These are phyloP conservation scores for Sphaerophoria taeniata DNA, from an alignment of 2,888 invertebrate species.

Conservation along the genomic window DNA sequence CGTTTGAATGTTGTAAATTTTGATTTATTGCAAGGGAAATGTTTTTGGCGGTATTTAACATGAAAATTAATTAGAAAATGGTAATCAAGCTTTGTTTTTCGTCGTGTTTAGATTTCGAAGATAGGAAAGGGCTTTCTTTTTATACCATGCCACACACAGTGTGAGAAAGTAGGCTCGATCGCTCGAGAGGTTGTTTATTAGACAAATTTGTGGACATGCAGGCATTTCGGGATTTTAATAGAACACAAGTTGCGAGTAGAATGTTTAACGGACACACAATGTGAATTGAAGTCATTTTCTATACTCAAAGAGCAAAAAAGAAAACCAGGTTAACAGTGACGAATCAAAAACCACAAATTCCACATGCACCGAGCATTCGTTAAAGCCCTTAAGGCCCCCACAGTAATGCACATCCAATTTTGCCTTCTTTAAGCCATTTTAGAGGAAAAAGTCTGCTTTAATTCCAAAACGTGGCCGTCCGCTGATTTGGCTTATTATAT, in stretches of 20 bases:
- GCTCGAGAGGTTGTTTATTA: too few species aligned
- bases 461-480: slow-evolving; percentile 80
- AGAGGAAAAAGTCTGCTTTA: slow-evolving; percentile 52
- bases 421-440: not conserved
- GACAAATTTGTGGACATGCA: too few species aligned
- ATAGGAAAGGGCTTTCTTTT: slow-evolving; percentile 7
- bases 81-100: not conserved
- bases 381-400: slow-evolving; percentile 46
- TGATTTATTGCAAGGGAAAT: slow-evolving; percentile 53
- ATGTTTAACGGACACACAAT: not conserved
- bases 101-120: not conserved
- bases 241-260: too few species aligned
- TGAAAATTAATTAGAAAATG: slow-evolving; percentile 34
- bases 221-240: too few species aligned
- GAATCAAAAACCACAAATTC: slow-evolving; percentile 50
- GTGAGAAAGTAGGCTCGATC: slow-evolving; percentile 13
- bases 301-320: not conserved
- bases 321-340: slow-evolving; percentile 62
- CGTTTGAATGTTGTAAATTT: slow-evolving; percentile 26
- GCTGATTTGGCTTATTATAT: slow-evolving; percentile 82
- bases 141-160: not conserved
- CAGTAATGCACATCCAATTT: slow-evolving; percentile 43
- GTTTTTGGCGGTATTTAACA: slow-evolving; percentile 36
- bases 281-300: not conserved
- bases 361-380: slow-evolving; percentile 52